A percentile compares a stretch with the other conserved stretches of the same genome.
These are phyloP conservation scores for Pseudocheirus occidentalis DNA, from an alignment of 2,797 vertebrate species.

Conservation along the genomic window DNA sequence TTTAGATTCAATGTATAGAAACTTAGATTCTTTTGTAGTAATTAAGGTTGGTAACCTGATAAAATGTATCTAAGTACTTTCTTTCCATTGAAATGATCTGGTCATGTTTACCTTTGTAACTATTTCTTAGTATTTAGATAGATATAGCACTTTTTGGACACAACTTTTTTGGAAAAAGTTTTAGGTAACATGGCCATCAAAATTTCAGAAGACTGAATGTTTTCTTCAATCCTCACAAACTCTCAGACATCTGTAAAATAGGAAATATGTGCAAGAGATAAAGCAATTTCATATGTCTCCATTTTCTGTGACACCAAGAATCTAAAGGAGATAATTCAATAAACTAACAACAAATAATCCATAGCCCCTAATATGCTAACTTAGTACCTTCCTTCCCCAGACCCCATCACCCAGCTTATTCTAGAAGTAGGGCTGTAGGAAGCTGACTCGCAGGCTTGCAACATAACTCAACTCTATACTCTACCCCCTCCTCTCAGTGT, in stretches of 20 bases:
- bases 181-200: background rate
- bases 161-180: background rate
- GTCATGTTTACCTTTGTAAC: background rate
- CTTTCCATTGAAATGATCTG: background rate
- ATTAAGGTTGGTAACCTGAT: background rate
- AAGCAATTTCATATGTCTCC: background rate
- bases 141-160: background rate
- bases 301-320: background rate
- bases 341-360: background rate
- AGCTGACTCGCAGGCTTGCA: background rate
- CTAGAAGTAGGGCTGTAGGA: background rate
- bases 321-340: background rate
- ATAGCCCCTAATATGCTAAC: background rate
- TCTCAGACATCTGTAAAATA: background rate
- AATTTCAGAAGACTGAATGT: background rate
- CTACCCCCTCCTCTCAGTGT: background rate
- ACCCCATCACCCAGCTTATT: background rate
- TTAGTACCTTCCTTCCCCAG: background rate
- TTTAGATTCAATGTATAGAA: rapidly evolving
- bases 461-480: background rate
- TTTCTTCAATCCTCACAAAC: background rate
- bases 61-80: background rate
- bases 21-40: background rate
- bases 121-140: background rate
- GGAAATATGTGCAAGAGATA: background rate